phyloP scores from a whole-genome alignment of 2,888 invertebrate species.

The Eupsilia transversa region DNA sequence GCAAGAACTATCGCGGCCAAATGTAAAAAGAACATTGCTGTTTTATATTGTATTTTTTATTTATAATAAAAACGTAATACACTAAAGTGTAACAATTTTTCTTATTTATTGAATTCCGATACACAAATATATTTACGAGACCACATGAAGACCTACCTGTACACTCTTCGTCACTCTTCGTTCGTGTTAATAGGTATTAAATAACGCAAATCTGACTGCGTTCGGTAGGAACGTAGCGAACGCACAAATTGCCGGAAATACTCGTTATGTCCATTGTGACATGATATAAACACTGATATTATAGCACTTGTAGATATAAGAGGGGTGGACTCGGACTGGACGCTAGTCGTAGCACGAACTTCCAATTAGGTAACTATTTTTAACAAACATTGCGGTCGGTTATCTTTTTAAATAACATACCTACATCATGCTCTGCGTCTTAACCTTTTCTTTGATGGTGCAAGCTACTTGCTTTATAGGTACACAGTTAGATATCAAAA shows the following conservation, averaged over 20 bases:
- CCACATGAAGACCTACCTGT: neutral
- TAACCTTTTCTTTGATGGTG: neutral
- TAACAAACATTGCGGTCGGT: neutral
- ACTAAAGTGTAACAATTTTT: too few species aligned
- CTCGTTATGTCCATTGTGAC: conserved; percentile 75
- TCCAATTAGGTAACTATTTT: neutral
- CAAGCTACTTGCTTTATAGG: neutral
- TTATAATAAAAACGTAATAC: neutral
- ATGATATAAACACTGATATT: conserved; percentile 79
- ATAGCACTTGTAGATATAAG: conserved; percentile 34
- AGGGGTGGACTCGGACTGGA: conserved; percentile 3
- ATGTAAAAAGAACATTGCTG: neutral
- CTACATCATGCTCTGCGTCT: neutral
- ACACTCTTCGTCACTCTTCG: neutral
- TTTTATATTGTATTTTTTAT: conserved; percentile 1
- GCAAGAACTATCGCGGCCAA: conserved; percentile 96
- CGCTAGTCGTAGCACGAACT: conserved; percentile 5
- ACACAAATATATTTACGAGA: neutral
- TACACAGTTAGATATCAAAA: too few species aligned
- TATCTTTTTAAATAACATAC: neutral
- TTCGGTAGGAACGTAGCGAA: conserved; percentile 60
- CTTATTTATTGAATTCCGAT: neutral
- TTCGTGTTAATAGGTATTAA: conserved; percentile 5
- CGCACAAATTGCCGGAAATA: conserved; percentile 82
- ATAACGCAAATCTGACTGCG: conserved; percentile 30